phyloP scores from a whole-genome alignment of 2,888 invertebrate genomes.

The Melinaea marsaeus region DNA sequence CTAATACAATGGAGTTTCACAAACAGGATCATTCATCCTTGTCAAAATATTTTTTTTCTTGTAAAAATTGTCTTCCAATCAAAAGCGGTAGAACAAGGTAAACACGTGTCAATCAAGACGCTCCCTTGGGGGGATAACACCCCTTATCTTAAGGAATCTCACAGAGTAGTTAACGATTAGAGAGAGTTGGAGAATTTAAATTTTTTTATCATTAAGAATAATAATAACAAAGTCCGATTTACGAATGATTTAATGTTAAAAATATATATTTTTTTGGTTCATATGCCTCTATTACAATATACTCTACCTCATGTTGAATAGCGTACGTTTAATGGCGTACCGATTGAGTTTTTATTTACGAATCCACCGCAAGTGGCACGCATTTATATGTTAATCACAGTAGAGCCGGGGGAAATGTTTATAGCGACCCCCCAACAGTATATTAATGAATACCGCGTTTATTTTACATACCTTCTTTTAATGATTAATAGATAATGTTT shows the following conservation, averaged over 20 bases:
- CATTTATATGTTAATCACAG: constrained; percentile 62
- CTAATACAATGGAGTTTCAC: constrained; percentile 1
- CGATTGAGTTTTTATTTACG: constrained; percentile 70
- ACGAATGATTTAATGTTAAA: no score
- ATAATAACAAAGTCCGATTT: no score
- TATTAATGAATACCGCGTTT: constrained; percentile 24
- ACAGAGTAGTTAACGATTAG: constrained; percentile 22
- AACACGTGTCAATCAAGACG: constrained; percentile 52
- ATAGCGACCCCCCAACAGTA: constrained; percentile 28
- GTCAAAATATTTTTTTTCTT: constrained; percentile 17
- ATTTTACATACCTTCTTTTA: constrained; percentile 1
- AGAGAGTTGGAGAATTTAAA: background rate
- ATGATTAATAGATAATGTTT: no score
- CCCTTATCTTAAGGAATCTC: constrained; percentile 35
- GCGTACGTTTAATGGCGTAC: constrained; percentile 52
- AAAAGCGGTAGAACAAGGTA: constrained; percentile 39
- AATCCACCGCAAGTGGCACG: constrained; percentile 50
- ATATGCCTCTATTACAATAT: constrained; percentile 15
- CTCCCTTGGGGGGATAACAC: constrained; percentile 34
- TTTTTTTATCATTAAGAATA: no score
- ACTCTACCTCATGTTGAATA: constrained; percentile 31
- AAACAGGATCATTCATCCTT: constrained; percentile 17
- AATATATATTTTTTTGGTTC: background rate
- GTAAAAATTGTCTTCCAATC: constrained; percentile 24
- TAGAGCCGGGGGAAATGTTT: constrained; percentile 39